Base-by-base conservation (phyloP, 2,113 vertebrate genomes). In the Coracopsis vasa region DNA sequence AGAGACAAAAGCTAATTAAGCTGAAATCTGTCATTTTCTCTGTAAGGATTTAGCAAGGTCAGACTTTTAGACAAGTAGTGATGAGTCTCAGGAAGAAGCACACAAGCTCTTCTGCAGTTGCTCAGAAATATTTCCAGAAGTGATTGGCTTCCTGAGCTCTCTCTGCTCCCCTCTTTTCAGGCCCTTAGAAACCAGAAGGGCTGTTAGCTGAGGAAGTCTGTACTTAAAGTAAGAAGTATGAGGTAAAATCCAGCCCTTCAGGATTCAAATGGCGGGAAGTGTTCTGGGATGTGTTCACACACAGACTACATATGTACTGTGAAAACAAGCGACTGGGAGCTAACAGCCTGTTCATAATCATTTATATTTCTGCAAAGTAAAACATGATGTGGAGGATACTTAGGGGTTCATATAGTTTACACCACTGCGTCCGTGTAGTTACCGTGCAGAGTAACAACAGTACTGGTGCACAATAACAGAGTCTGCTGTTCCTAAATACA, bases 1-100 rank as follows among this genome's bases (percentile, higher is more conserved):
- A 73, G 75, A 86, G 88, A 95, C 58, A 73, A 92, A 94, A 95
- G 88, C 88, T 94, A 96, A 97, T 97, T 97, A 94, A 96, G 72
- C 45, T 92, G 95, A 96, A 96, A 96, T 86, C 80, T 97, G 94
- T 95, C 95, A 95, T 96, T 92, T 90, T 96, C 80, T 92, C 93
- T 88, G 65, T 45, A 90, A 93, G 89, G 85, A 80, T 97, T 94
- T 95, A 86, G 50, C 83, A 85, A 69, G 96, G 95, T 97, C 91
- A 95, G 75, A 74, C 92, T 89, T 91, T 48, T 79, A 93, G 80
- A 92, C 86, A 96, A 95, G 94, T 95, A 95, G 47, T 37, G 86
- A 90, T 66, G 77, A 96, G 71, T 75, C 71, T 89, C 7, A 2
- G 93, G 62, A 91, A 95, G 45, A 69, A 79, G 37, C 28, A 31